These are phyloP conservation scores for Puffinus mauretanicus DNA, from an alignment of 2,113 vertebrate species.

Conservation along the genomic window DNA sequence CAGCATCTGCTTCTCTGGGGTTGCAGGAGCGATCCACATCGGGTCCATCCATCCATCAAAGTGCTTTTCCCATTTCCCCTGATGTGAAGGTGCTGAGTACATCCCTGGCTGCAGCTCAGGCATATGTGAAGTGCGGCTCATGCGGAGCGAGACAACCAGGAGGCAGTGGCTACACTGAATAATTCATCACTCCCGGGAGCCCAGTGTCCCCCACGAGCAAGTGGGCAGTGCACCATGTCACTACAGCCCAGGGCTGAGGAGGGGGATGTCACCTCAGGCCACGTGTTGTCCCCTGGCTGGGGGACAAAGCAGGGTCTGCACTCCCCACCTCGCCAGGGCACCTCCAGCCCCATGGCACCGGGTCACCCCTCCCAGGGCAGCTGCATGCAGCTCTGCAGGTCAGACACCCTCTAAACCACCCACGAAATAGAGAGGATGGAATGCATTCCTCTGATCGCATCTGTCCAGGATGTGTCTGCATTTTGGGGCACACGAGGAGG, in stretches of 20 bases:
- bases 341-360: background rate
- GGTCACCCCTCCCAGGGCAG: background rate
- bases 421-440: background rate
- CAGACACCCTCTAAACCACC: background rate
- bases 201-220: accelerated
- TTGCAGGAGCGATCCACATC: accelerated
- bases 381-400: background rate
- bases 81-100: background rate
- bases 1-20: background rate
- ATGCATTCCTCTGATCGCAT: background rate
- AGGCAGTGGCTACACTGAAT: background rate
- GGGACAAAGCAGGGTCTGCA: background rate
- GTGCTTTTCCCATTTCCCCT: background rate
- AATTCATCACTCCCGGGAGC: background rate
- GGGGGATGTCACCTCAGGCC: background rate
- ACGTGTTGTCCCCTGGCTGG: background rate
- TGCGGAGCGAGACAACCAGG: accelerated
- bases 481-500: accelerated
- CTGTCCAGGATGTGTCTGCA: background rate
- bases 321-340: background rate
- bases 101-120: background rate
- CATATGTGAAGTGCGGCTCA: accelerated
- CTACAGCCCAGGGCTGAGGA: background rate
- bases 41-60: background rate
- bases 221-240: accelerated